phyloP scores from a whole-genome alignment of 2,888 invertebrate genomes.

The Margaritifera margaritifera region DNA sequence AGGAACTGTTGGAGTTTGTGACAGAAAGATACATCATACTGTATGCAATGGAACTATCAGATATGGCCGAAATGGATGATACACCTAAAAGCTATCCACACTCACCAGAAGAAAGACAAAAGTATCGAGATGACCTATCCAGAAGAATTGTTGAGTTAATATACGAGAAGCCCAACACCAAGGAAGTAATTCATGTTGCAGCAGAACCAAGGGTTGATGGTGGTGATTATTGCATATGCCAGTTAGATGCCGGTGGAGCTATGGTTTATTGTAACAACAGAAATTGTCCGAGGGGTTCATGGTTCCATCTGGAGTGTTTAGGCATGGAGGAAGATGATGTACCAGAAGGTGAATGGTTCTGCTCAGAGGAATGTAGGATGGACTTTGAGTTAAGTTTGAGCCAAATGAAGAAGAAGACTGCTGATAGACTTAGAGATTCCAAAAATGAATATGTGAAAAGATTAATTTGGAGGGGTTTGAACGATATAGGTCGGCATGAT shows the following conservation, averaged over 20 bases:
- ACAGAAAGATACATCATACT: slow-evolving; percentile 10
- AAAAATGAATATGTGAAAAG: slow-evolving; percentile 14
- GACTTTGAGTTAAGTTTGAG: not conserved
- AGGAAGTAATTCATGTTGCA: slow-evolving; percentile 3
- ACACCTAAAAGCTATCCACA: not conserved
- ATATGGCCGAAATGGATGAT: slow-evolving; percentile 4
- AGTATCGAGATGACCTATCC: not conserved
- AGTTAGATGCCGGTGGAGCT: slow-evolving; percentile 5
- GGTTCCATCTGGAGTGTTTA: slow-evolving; percentile 22
- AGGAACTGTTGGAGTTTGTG: slow-evolving; percentile 12
- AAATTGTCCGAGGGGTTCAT: slow-evolving; percentile 7
- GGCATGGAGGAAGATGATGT: slow-evolving; percentile 14
- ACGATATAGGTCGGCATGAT: slow-evolving; percentile 15
- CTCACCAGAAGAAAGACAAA: not conserved
- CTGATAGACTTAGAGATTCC: slow-evolving; percentile 6
- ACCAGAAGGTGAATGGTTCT: slow-evolving; percentile 15
- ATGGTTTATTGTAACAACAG: slow-evolving; percentile 12
- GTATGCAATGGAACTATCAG: slow-evolving; percentile 7
- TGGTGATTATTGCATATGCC: slow-evolving; percentile 6
- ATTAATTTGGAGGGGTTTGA: slow-evolving; percentile 11
- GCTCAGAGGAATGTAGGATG: slow-evolving; percentile 8
- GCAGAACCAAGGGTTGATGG: not conserved
- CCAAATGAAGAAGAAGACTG: not conserved
- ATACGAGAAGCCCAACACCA: slow-evolving; percentile 6
- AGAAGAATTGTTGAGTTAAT: slow-evolving; percentile 3